phyloP scores from a whole-genome alignment of 2,797 vertebrate species.

The Rhinella marina region DNA sequence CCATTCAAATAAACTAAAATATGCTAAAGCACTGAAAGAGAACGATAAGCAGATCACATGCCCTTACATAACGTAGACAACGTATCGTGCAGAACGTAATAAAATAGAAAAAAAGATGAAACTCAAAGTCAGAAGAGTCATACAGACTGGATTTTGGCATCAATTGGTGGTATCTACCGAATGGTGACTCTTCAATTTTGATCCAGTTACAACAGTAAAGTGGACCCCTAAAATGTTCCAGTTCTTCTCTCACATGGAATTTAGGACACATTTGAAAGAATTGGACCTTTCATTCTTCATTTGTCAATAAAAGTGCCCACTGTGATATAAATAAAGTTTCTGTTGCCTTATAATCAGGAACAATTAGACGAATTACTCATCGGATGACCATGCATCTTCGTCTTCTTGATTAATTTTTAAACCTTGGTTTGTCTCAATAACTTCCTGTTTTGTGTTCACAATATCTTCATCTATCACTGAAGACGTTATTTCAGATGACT shows the following conservation, averaged over 20 bases:
- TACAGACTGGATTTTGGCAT: not conserved
- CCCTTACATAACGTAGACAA: not conserved
- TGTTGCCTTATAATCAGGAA: not conserved
- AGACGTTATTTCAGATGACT: constrained; percentile 15
- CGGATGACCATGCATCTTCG: constrained; percentile 49
- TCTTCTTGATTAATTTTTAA: not conserved
- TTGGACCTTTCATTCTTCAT: not conserved
- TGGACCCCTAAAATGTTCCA: constrained; percentile 18
- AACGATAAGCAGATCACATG: not conserved
- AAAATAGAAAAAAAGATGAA: not conserved
- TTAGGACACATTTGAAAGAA: not conserved
- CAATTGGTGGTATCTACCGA: not conserved
- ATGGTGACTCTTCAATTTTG: not conserved
- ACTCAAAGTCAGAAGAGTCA: constrained; percentile 7
- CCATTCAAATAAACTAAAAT: not conserved
- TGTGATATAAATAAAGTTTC: constrained; percentile 44
- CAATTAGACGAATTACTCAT: constrained; percentile 28
- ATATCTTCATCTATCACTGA: not conserved
- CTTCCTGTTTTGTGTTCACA: constrained; percentile 1
- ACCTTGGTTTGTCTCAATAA: constrained; percentile 24
- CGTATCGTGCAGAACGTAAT: constrained; percentile 29
- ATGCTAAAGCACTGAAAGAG: not conserved
- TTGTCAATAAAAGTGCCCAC: not conserved
- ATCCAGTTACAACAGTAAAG: not conserved
- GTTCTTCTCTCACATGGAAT: not conserved